Percentiles rank a stretch among this genome's conserved stretches.
Conservation (phyloP, 2,888 invertebrate species). For the Agriopis leucophaearia region DNA sequence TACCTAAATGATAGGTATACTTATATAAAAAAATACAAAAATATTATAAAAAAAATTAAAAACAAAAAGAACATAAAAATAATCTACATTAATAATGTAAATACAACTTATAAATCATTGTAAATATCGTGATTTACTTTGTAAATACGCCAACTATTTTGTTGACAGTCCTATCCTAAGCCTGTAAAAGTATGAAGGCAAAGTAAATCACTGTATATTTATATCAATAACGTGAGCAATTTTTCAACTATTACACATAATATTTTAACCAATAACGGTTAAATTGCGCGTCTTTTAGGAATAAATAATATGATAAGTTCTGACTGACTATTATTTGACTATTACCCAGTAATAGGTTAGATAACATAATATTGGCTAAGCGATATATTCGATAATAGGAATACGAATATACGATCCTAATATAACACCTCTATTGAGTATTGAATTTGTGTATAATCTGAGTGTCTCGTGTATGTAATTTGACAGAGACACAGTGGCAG, state of each 20-base stretch:
- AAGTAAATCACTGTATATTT: slow-evolving; percentile 18
- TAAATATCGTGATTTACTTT: slow-evolving; percentile 17
- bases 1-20: slow-evolving; percentile 14
- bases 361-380: slow-evolving; percentile 40
- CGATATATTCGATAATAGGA: slow-evolving; percentile 8
- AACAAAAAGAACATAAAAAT: slow-evolving; percentile 16
- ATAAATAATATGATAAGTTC: slow-evolving; percentile 14
- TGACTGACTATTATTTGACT: slow-evolving; percentile 14
- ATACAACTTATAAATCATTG: slow-evolving; percentile 17
- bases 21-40: slow-evolving; percentile 10
- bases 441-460: no score
- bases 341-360: slow-evolving; percentile 17
- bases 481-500: no score
- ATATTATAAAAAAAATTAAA: not conserved
- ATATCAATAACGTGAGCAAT: slow-evolving; percentile 15
- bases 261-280: slow-evolving; percentile 25
- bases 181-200: slow-evolving; percentile 32
- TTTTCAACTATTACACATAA: slow-evolving; percentile 17
- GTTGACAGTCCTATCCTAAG: slow-evolving; percentile 30
- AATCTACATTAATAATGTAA: slow-evolving; percentile 14
- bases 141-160: slow-evolving; percentile 19
- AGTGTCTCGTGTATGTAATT: no score
- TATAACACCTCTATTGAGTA: slow-evolving; percentile 2
- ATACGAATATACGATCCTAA: slow-evolving; percentile 12
- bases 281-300: slow-evolving; percentile 14